Conservation (phyloP, 2,888 invertebrate species). For the Aleiodes leptofemur region DNA sequence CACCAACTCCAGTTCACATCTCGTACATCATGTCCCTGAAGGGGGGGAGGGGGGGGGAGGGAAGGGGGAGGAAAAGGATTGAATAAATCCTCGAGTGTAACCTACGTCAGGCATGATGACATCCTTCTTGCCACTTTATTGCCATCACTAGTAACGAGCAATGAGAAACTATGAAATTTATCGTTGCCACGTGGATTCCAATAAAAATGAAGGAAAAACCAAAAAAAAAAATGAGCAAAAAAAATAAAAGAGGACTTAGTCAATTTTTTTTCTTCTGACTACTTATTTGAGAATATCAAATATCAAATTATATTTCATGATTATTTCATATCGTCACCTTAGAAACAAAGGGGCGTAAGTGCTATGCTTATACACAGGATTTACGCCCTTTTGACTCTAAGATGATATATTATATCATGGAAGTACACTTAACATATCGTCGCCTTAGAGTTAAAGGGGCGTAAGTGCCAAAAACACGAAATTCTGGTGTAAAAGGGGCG, state of each 20-base stretch:
- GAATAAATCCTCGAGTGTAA: conserved; percentile 15
- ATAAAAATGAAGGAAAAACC: conserved; percentile 9
- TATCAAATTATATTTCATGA: too few relatives aligned
- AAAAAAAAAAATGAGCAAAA: not conserved
- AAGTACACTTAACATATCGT: too few relatives aligned
- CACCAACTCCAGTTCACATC: not conserved
- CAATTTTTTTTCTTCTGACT: not conserved
- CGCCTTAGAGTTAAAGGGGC: too few relatives aligned
- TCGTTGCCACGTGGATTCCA: not conserved
- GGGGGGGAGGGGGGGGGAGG: too few relatives aligned
- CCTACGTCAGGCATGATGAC: not conserved
- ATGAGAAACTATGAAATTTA: conserved; percentile 46
- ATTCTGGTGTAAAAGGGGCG: too few relatives aligned
- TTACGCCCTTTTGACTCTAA: too few relatives aligned
- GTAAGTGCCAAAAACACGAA: too few relatives aligned
- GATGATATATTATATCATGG: too few relatives aligned
- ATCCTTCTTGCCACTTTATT: conserved; percentile 31
- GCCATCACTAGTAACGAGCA: conserved; percentile 46
- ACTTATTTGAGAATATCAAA: too few relatives aligned
- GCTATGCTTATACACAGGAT: too few relatives aligned
- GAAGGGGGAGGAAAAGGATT: not conserved
- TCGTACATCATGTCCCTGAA: not conserved
- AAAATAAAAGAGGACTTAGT: not conserved
- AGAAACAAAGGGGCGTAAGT: too few relatives aligned
- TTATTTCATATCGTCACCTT: too few relatives aligned